These are phyloP conservation scores for Pangasius sanitwongsei DNA, from an alignment of 2,797 vertebrate species.

Conservation along the genomic window DNA sequence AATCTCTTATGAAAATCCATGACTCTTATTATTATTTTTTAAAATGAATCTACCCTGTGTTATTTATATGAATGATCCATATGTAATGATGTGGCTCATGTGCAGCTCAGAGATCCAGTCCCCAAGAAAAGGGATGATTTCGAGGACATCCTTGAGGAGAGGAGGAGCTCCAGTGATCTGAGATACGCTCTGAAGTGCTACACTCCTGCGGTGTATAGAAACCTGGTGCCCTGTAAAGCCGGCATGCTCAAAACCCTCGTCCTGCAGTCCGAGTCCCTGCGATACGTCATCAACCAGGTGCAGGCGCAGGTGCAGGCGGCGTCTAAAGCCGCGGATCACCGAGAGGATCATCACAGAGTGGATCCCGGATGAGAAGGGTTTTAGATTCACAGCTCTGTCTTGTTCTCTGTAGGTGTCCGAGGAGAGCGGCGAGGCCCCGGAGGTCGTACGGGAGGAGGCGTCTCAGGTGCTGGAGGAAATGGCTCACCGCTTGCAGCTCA, in stretches of 20 bases:
- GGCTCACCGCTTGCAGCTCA: constrained; percentile 87
- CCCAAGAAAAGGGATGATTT: constrained; percentile 93
- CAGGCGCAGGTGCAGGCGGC: background rate
- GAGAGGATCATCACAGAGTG: background rate
- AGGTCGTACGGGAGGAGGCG: constrained; percentile 84
- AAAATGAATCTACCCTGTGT: background rate
- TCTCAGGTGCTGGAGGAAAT: constrained; percentile 91
- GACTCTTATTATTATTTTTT: background rate
- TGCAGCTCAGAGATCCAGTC: constrained; percentile 76
- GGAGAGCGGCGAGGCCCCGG: constrained; percentile 77
- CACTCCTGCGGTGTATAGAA: constrained; percentile 85
- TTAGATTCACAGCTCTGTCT: background rate
- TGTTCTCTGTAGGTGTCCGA: constrained; percentile 77
- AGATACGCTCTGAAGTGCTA: constrained; percentile 91
- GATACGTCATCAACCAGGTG: constrained; percentile 87
- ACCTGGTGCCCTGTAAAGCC: constrained; percentile 80
- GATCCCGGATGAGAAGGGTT: background rate
- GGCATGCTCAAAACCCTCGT: constrained; percentile 80
- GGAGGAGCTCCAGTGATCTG: constrained; percentile 88
- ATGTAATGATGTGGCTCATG: background rate
- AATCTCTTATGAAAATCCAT: no score
- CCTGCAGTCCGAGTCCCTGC: constrained; percentile 86
- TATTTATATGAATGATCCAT: background rate
- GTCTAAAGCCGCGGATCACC: background rate
- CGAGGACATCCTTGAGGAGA: constrained; percentile 93